Conservation (phyloP, 23 tunicate genomes). For the Phallusia fumigata region DNA sequence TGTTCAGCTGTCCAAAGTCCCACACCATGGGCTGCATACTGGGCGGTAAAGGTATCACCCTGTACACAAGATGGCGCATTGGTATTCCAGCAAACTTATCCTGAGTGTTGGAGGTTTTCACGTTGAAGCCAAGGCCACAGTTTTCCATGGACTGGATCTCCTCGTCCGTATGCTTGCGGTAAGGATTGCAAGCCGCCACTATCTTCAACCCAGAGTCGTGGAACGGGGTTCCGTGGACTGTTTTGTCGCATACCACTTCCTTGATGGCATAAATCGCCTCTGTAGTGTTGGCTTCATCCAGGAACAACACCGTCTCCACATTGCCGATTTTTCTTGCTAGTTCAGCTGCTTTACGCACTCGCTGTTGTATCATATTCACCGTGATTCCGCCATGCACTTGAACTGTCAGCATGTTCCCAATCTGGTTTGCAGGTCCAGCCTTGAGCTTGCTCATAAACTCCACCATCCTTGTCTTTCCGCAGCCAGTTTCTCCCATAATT, state of each 20-base stretch:
- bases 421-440: slow-evolving; percentile 22
- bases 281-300: slow-evolving; percentile 85
- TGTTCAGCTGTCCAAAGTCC: slow-evolving; percentile 76
- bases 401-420: slow-evolving; percentile 33
- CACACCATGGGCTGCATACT: slow-evolving; percentile 82
- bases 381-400: slow-evolving; percentile 82
- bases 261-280: slow-evolving; percentile 79
- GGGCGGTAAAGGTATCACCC: slow-evolving; percentile 74
- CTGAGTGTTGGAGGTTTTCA: slow-evolving; percentile 36
- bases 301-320: slow-evolving; percentile 47
- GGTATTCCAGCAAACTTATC: slow-evolving; percentile 70
- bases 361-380: slow-evolving; percentile 30
- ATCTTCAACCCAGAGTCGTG: slow-evolving; percentile 38
- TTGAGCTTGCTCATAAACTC: slow-evolving; percentile 80
- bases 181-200: slow-evolving; percentile 84
- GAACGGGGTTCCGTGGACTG: slow-evolving; percentile 44
- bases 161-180: slow-evolving; percentile 38
- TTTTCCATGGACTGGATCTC: slow-evolving; percentile 54
- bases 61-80: slow-evolving; percentile 57
- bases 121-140: slow-evolving; percentile 59
- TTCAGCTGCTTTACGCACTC: slow-evolving; percentile 31
- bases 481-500: slow-evolving; percentile 81
- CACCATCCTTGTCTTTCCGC: slow-evolving; percentile 78
- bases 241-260: slow-evolving; percentile 65
- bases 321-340: slow-evolving; percentile 31